Evolutionary conservation across 2,113 vertebrate species (phyloP), one percentile per base, ranked within the genome.

Genomic region (Phylloscopus whistleri): DNA sequence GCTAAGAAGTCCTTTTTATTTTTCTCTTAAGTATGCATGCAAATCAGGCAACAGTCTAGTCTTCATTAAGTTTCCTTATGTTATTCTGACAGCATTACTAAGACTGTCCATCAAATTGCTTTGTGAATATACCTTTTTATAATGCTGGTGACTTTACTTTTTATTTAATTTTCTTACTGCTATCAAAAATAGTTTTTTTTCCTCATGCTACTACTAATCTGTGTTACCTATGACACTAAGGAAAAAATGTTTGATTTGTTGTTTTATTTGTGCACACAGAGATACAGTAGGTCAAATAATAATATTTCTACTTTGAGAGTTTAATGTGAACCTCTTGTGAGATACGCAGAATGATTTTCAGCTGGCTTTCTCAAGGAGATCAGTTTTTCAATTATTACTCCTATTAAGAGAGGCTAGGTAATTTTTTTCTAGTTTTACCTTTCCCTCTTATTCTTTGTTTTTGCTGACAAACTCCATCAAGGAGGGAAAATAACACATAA

Each of bases 11-110:
- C 7, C 19, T 66, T 85, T 64, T 58, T 84, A 43, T 95, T 91
- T 56, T 93, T 69, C 58, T 69, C 9, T 63, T 58, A 69, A 83
- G 28, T 55, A 6, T 30, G 16, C 37, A 59, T 85, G 48, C 21
- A 91, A 91, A 90, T 92, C 49, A 80, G 52, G 48, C 67, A 95
- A 41, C 56, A 91, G 51, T 64, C 77, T 84, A 63, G 74, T 90
- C 62, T 76, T 89, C 64, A 49, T 63, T 84, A 84, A 80, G n/a
- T 60, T 93, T 69, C 76, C 76, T 52, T 94, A 75, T 89, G 94
- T 77, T 94, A 48, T 77, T 94, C 85, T 90, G 75, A 89, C 87
- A 88, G 56, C 0, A 3, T 83, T 90, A 68, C 68, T 70, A 51
- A 86, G 52, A 56, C 63, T 91, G n/a, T 80, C 70, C 52, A 58